Percentiles rank a stretch among this genome's conserved stretches.
These are phyloP conservation scores for Bimastos eiseni DNA, from an alignment of 2,888 invertebrate genomes.

Conservation along the genomic window DNA sequence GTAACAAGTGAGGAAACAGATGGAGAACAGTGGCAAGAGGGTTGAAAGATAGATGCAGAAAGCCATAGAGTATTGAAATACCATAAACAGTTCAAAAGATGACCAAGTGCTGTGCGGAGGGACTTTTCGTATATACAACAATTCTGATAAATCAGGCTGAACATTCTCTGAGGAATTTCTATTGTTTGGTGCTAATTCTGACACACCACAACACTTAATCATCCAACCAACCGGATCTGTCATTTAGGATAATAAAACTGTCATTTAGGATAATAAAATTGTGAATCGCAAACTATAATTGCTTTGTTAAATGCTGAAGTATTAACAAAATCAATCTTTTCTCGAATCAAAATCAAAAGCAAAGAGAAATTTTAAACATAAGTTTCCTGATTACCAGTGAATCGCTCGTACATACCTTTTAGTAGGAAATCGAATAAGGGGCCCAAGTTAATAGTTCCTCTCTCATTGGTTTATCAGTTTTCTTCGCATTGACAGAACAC, in stretches of 20 bases:
- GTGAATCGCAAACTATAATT: not conserved
- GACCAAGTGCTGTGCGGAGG: too few relatives aligned
- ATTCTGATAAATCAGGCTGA: not conserved
- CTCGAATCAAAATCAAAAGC: not conserved
- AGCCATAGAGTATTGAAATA: too few relatives aligned
- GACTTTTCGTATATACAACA: too few relatives aligned
- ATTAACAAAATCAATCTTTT: not conserved
- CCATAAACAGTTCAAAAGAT: too few relatives aligned
- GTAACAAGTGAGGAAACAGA: too few relatives aligned
- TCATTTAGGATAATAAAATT: not conserved
- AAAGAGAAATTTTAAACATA: not conserved
- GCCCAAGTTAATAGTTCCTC: not conserved
- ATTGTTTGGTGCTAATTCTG: not conserved
- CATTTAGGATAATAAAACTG: not conserved
- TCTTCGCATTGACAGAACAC: not conserved
- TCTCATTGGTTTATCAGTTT: not conserved
- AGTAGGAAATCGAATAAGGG: not conserved
- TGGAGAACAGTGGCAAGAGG: too few relatives aligned
- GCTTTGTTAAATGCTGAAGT: not conserved
- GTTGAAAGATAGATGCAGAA: too few relatives aligned
- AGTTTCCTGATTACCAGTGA: too few relatives aligned
- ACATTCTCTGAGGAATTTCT: not conserved
- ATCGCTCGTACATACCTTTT: slow-evolving; percentile 3
- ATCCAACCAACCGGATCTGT: not conserved
- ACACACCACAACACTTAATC: slow-evolving; percentile 10